Percentiles rank a stretch among this genome's conserved stretches.
Evolutionary conservation across 2,797 vertebrate genomes (phyloP).

Genomic region (Ctenopoma kingsleyae): DNA sequence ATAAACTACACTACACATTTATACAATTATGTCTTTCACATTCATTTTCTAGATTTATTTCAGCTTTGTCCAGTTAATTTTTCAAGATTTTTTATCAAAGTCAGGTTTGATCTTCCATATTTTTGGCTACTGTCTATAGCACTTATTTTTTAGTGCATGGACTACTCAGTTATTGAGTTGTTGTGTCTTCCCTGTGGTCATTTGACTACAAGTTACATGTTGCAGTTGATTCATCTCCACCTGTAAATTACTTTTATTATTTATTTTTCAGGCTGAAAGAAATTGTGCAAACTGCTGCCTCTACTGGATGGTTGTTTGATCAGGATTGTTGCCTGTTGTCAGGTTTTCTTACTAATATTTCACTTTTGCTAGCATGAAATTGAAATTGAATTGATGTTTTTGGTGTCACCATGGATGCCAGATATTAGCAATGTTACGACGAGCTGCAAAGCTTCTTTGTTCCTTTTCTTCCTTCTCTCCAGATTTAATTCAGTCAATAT

Average conservation of each 20-base stretch:
- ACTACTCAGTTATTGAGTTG: not conserved
- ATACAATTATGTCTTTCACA: not conserved
- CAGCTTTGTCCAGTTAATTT: not conserved
- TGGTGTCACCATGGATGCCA: not conserved
- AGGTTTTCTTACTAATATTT: constrained; percentile 13
- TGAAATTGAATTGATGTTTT: constrained; percentile 4
- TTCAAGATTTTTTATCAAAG: not conserved
- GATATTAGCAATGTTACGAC: constrained; percentile 5
- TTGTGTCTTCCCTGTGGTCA: not conserved
- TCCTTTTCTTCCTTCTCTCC: constrained; percentile 5
- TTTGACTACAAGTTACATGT: not conserved
- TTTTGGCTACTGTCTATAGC: not conserved
- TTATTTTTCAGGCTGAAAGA: not conserved
- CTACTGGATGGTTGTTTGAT: not conserved
- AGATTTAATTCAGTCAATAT: constrained; percentile 3
- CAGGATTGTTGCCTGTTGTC: not conserved
- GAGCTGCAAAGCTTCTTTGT: not conserved
- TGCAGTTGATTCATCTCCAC: not conserved
- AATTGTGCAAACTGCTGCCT: not conserved
- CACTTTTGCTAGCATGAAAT: not conserved
- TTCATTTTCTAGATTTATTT: not conserved
- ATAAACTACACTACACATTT: not conserved
- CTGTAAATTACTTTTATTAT: not conserved
- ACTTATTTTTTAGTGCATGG: not conserved
- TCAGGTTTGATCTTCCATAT: constrained; percentile 18